Base-by-base conservation (phyloP, 2,797 vertebrate genomes). In the Coregonus ussuriensis region DNA sequence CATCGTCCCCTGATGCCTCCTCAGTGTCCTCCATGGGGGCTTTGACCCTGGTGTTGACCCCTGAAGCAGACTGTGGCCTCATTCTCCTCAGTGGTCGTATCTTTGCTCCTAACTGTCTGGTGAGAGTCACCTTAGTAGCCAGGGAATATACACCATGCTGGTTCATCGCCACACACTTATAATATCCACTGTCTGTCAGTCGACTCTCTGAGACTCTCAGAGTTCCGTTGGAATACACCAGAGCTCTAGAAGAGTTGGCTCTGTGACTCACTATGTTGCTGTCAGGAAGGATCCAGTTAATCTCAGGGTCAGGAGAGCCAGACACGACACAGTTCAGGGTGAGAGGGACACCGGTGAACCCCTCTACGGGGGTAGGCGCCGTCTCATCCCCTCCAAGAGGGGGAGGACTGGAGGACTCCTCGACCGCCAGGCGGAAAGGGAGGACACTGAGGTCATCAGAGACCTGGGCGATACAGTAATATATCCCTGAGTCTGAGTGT, bases 81-180 rank as follows among this genome's bases (percentile, higher is more conserved):
- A 56, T 79, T 83, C 86, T 94, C 78, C 86, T 88, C 33, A 92
- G 53, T 21, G 89, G 87, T n/a, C 80, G 83, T 1, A 92, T 83
- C 0, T 90, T 93, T 78, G 89, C 93, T 3, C 7, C 59, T 63
- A 21, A 21, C 77, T 86, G 91, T n/a, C 85, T 92, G 0, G 81
- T 72, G n/a, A 98, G 84, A 1, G 78, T 84, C 53, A 98, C 71
- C 67, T 93, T 93, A 69, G 95, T 87, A 0, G 87, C 88, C 70
- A 95, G 80, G 0, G 93, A 93, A 74, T 98, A 96, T 1, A 88
- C 88, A 0, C 97, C 97, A 4, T 93, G 92, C 62, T 88, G 93
- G 86, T 96, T 98, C 59, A 95, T 77, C 5, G 97, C 97, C 15
- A 98, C 88, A 4, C 97, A 99, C 71, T 92, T 94, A 87, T 99